These are phyloP conservation scores for Nothocercus julius DNA, from an alignment of 2,113 vertebrate genomes.

Conservation along the genomic window DNA sequence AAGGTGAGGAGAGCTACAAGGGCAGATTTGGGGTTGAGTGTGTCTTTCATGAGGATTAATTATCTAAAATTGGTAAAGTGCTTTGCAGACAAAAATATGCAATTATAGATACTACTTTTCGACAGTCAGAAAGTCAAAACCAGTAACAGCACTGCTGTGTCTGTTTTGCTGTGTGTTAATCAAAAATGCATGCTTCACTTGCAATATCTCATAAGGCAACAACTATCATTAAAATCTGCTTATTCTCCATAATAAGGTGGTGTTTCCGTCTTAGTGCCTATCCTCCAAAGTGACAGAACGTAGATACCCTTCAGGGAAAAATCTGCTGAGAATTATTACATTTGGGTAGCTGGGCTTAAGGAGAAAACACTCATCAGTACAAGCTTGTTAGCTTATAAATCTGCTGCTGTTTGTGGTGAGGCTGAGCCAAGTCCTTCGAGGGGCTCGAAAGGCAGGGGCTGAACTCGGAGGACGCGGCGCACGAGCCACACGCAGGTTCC, in stretches of 20 bases:
- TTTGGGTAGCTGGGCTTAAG: slow-evolving; percentile 29
- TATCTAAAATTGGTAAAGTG: not conserved
- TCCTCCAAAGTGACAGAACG: slow-evolving; percentile 38
- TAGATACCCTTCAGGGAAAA: slow-evolving; percentile 48
- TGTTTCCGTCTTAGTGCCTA: slow-evolving; percentile 15
- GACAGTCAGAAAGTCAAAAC: not conserved
- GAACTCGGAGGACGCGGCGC: not conserved
- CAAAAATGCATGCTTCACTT: slow-evolving; percentile 4
- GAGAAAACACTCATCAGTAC: slow-evolving; percentile 29
- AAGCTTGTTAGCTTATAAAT: slow-evolving; percentile 33
- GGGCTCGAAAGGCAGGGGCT: not conserved
- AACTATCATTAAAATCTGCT: slow-evolving; percentile 54
- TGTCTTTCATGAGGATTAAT: not conserved
- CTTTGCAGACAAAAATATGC: not conserved
- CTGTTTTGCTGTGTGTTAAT: not conserved
- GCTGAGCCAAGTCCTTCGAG: slow-evolving; percentile 19
- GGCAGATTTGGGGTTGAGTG: not conserved
- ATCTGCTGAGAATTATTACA: slow-evolving; percentile 13
- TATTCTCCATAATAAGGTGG: slow-evolving; percentile 31
- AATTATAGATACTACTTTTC: not conserved
- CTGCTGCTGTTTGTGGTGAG: not conserved
- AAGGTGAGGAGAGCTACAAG: not conserved
- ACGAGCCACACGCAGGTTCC: too few species aligned
- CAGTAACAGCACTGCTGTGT: not conserved
- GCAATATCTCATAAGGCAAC: slow-evolving; percentile 17